These are phyloP conservation scores for Lepidochrysops patricia DNA, from an alignment of 2,888 invertebrate genomes.

Conservation along the genomic window DNA sequence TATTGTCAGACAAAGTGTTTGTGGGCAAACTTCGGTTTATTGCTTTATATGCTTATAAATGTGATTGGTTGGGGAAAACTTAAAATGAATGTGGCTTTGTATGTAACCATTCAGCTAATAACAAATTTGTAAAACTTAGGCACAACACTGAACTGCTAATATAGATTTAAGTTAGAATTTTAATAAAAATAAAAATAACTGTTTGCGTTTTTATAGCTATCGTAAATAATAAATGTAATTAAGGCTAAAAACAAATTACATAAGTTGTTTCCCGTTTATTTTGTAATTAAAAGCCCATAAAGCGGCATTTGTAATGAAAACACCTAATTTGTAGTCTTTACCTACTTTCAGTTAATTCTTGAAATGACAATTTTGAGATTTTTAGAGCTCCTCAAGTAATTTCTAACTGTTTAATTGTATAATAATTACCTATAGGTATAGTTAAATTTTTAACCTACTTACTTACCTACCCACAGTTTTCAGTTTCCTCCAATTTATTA, in stretches of 20 bases:
- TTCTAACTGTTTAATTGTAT: too few species aligned
- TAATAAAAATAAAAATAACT: not conserved
- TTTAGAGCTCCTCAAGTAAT: not conserved
- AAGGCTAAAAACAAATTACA: constrained; percentile 5
- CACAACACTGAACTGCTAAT: too few species aligned
- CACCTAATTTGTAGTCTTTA: not conserved
- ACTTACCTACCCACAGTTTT: too few species aligned
- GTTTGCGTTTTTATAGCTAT: constrained; percentile 6
- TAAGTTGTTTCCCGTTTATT: not conserved
- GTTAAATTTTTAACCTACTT: too few species aligned
- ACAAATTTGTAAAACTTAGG: not conserved
- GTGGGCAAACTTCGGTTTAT: constrained; percentile 38
- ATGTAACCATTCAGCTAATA: not conserved
- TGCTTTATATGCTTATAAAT: constrained; percentile 52
- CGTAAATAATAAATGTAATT: constrained; percentile 4
- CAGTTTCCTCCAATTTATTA: too few species aligned
- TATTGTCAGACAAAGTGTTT: constrained; percentile 54
- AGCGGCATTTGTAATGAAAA: constrained; percentile 1
- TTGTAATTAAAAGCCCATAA: constrained; percentile 6
- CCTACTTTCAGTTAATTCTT: not conserved
- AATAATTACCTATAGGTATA: too few species aligned
- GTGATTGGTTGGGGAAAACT: constrained; percentile 44
- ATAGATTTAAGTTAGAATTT: too few species aligned
- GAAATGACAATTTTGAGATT: not conserved
- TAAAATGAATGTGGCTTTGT: not conserved